Percentiles rank a stretch among this genome's conserved stretches.
These are phyloP conservation scores for Protobothrops mucrosquamatus DNA, from an alignment of 2,113 vertebrate genomes.

Conservation along the genomic window DNA sequence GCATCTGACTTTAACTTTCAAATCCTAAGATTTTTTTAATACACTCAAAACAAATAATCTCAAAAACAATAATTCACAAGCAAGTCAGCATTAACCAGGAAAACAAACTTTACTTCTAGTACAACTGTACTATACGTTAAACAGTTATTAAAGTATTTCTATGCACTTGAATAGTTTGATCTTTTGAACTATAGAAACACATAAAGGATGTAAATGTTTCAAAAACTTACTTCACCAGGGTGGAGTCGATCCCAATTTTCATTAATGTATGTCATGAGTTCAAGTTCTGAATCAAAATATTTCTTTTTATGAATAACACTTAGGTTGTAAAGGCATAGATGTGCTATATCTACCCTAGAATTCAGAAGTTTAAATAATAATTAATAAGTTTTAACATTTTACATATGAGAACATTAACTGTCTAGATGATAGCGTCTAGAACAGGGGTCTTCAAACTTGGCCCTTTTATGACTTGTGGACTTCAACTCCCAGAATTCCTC, in stretches of 20 bases:
- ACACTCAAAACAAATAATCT: background rate
- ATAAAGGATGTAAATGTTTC: slow-evolving; percentile 29
- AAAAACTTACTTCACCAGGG: slow-evolving; percentile 84
- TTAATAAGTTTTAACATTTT: slow-evolving; percentile 8
- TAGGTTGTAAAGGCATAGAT: slow-evolving; percentile 97
- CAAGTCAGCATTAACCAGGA: background rate
- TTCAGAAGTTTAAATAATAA: slow-evolving; percentile 56
- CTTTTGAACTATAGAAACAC: background rate
- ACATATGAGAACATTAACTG: background rate
- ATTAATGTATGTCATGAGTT: slow-evolving; percentile 95
- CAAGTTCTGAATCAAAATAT: slow-evolving; percentile 97
- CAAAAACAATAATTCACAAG: background rate
- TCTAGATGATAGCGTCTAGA: background rate
- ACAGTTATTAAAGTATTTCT: background rate
- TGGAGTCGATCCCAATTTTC: slow-evolving; percentile 96
- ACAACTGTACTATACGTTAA: background rate
- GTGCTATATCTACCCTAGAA: slow-evolving; percentile 93
- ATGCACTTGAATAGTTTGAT: background rate
- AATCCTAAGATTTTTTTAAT: background rate
- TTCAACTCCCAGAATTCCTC: too few relatives aligned
- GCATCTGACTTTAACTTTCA: background rate
- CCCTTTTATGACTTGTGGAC: too few relatives aligned
- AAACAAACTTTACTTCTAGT: background rate
- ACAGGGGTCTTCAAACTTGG: too few relatives aligned
- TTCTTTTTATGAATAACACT: slow-evolving; percentile 99